Conservation (phyloP, 2,797 vertebrate genomes). For the Malacoctenus gilli region DNA sequence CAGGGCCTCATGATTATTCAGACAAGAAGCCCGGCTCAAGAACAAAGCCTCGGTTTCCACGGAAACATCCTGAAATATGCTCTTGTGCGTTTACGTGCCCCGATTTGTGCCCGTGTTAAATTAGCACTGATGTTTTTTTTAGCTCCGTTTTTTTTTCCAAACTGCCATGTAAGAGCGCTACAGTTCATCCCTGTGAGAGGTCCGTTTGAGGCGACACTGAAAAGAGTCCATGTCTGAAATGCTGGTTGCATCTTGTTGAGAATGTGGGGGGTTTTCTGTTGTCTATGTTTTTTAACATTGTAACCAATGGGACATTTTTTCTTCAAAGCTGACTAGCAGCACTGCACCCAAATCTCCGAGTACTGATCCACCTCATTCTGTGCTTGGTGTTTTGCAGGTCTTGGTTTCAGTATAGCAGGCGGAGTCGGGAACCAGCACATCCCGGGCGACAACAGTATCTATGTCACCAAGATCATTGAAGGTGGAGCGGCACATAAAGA, state of each 20-base stretch:
- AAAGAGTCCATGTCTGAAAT: too few relatives aligned
- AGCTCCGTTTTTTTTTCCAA: too few relatives aligned
- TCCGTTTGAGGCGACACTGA: not conserved
- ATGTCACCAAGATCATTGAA: conserved; percentile 98
- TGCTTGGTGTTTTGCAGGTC: conserved; percentile 79
- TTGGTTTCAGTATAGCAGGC: conserved; percentile 98
- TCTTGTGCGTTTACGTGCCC: conserved; percentile 4
- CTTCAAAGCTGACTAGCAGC: too few relatives aligned
- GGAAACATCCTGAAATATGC: conserved; percentile 40
- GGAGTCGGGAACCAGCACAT: conserved; percentile 98
- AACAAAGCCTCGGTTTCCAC: conserved; percentile 51
- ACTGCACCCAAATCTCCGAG: too few relatives aligned
- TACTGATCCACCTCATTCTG: not conserved
- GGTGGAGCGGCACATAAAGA: conserved; percentile 97
- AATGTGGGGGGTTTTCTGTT: too few relatives aligned
- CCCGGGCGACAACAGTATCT: conserved; percentile 98
- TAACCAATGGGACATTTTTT: too few relatives aligned
- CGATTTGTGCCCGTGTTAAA: conserved; percentile 1
- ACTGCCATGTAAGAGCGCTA: too few relatives aligned
- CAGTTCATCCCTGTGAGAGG: not conserved
- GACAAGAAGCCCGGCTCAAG: conserved; percentile 10
- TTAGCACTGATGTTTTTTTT: not conserved
- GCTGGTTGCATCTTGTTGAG: too few relatives aligned
- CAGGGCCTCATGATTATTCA: conserved; percentile 30
- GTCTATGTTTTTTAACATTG: too few relatives aligned